Evolutionary conservation across 2,113 vertebrate species (phyloP).

Genomic region (Zosterops japonicus): DNA sequence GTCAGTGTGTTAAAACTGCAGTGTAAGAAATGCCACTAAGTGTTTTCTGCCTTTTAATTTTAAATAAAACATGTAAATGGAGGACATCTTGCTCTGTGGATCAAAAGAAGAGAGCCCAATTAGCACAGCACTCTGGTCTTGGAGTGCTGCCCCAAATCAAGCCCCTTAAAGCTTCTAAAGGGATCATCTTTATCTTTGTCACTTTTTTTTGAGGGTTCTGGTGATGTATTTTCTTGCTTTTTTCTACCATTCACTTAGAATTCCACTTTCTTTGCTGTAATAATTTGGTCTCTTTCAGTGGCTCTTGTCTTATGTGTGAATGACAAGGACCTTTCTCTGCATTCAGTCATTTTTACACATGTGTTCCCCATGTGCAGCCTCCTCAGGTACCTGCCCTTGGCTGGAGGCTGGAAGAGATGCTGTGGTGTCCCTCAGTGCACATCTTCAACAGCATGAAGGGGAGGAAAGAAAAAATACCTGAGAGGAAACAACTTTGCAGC

Average conservation of each 20-base stretch:
- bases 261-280: not conserved
- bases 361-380: not conserved
- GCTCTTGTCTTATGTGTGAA: not conserved
- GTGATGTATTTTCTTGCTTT: not conserved
- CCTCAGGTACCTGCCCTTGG: not conserved
- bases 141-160: not conserved
- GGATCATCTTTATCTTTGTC: not conserved
- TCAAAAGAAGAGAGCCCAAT: not conserved
- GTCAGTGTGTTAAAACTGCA: not conserved
- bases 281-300: not conserved
- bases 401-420: not conserved
- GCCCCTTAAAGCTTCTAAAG: not conserved
- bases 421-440: fast-evolving
- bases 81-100: not conserved
- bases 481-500: not conserved
- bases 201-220: not conserved
- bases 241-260: not conserved
- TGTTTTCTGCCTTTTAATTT: not conserved
- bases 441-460: not conserved
- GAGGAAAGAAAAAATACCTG: not conserved
- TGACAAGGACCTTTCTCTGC: not conserved
- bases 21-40: not conserved
- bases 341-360: not conserved
- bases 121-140: not conserved
- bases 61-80: not conserved